Percentiles rank a stretch among this genome's conserved stretches.
phyloP scores from a whole-genome alignment of 1,140 invertebrate genomes.

The Diorhabda sublineata region DNA sequence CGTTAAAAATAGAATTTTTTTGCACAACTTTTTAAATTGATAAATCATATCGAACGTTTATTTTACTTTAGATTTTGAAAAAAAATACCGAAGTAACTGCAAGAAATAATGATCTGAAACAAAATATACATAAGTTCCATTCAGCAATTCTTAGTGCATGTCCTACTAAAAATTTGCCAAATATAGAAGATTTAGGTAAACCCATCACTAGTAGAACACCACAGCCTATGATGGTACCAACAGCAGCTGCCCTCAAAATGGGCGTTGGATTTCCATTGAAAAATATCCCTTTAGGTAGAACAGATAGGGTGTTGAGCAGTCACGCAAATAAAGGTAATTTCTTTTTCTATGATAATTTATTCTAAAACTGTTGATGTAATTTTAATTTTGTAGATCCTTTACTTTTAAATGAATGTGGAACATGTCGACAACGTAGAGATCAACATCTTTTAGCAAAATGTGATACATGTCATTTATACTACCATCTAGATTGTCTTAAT shows the following conservation, averaged over 20 bases:
- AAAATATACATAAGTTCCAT: conserved; percentile 56
- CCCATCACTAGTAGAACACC: conserved; percentile 34
- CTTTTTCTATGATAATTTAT: conserved; percentile 2
- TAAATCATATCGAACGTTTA: background rate
- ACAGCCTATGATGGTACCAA: conserved; percentile 65
- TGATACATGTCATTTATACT: conserved; percentile 88
- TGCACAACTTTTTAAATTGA: too few species aligned
- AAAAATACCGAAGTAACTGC: conserved; percentile 52
- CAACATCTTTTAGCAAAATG: conserved; percentile 89
- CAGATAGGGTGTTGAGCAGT: conserved; percentile 55
- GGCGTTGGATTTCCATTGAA: conserved; percentile 73
- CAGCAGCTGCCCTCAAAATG: conserved; percentile 75
- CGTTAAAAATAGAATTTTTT: too few species aligned
- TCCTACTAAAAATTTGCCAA: conserved; percentile 55
- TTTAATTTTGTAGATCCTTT: conserved; percentile 38
- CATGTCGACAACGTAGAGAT: conserved; percentile 76
- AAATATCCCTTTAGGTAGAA: conserved; percentile 57
- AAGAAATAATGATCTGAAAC: conserved; percentile 48
- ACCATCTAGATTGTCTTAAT: conserved; percentile 90
- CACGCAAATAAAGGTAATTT: conserved; percentile 54
- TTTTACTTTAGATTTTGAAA: conserved; percentile 52
- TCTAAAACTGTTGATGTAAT: background rate
- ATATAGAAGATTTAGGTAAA: conserved; percentile 49
- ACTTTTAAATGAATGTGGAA: conserved; percentile 67
- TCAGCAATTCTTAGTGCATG: conserved; percentile 55